phyloP scores from a whole-genome alignment of 1,140 invertebrate species.

The Zaprionus inermis region DNA sequence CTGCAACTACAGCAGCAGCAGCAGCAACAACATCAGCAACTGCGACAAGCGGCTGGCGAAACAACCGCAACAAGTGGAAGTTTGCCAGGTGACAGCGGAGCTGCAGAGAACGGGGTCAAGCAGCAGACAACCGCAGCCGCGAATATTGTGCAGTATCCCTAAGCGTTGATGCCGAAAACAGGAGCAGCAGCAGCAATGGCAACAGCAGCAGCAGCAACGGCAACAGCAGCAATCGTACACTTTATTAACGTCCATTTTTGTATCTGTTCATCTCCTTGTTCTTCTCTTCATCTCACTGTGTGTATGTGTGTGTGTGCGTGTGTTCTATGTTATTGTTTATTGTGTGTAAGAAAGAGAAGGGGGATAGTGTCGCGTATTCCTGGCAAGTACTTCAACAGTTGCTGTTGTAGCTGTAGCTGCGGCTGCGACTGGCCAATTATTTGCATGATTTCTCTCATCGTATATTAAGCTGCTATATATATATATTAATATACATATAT shows the following conservation, averaged over 20 bases:
- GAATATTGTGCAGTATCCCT: constrained; percentile 78
- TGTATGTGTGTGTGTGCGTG: neutral
- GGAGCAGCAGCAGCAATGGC: constrained; percentile 3
- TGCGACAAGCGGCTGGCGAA: constrained; percentile 30
- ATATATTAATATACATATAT: neutral
- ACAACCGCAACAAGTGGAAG: constrained; percentile 71
- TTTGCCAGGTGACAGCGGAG: constrained; percentile 48
- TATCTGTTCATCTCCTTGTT: neutral
- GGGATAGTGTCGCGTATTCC: neutral
- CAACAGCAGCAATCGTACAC: neutral
- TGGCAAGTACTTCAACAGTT: neutral
- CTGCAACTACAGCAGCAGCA: constrained; percentile 22
- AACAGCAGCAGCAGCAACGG: constrained; percentile 14
- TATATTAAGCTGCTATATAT: neutral
- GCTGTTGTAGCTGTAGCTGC: neutral
- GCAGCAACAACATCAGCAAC: constrained; percentile 33
- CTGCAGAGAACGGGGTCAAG: constrained; percentile 11
- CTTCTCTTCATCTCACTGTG: neutral
- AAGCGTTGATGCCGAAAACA: constrained; percentile 28
- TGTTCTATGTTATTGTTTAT: neutral
- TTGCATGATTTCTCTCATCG: neutral
- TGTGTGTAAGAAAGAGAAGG: neutral
- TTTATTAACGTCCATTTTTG: constrained; percentile 28
- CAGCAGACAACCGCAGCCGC: constrained; percentile 48
- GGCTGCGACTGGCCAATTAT: neutral